Percentiles rank a stretch among this genome's conserved stretches.
phyloP scores from a whole-genome alignment of 1,140 invertebrate species.

The Brachionus koreanus region DNA sequence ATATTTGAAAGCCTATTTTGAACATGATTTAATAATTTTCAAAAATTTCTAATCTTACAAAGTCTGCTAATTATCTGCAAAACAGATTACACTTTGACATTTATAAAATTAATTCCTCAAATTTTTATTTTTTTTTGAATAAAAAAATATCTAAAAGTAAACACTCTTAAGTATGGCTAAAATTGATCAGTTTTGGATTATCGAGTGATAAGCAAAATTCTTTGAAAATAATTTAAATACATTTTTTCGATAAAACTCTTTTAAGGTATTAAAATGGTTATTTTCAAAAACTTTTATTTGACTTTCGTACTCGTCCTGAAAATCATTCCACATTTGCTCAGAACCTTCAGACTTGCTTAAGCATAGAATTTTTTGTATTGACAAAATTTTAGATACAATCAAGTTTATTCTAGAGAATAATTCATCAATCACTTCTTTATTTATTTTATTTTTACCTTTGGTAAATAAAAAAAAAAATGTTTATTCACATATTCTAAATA shows the following conservation, averaged over 20 bases:
- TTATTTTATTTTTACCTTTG: neutral
- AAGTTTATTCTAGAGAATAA: constrained; percentile 1
- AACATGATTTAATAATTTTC: no score
- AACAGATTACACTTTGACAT: no score
- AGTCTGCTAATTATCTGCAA: no score
- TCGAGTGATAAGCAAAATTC: no score
- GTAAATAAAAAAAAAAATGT: neutral
- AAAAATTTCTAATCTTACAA: no score
- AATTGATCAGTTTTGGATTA: no score
- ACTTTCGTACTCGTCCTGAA: constrained; percentile 1
- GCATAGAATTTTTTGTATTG: constrained; percentile 19
- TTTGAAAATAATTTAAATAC: neutral
- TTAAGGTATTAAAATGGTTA: neutral
- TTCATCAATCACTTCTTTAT: neutral
- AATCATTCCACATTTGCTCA: neutral
- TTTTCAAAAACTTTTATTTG: constrained; percentile 7
- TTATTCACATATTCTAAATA: neutral
- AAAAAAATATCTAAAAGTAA: no score
- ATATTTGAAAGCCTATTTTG: no score
- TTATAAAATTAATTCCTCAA: neutral
- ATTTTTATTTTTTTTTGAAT: no score
- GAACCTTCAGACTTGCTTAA: neutral
- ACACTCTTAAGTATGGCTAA: no score
- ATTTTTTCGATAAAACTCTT: constrained; percentile 26
- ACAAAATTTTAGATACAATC: constrained; percentile 5